Evolutionary conservation across 2,797 vertebrate genomes (phyloP).

Genomic region (Microchirus variegatus): DNA sequence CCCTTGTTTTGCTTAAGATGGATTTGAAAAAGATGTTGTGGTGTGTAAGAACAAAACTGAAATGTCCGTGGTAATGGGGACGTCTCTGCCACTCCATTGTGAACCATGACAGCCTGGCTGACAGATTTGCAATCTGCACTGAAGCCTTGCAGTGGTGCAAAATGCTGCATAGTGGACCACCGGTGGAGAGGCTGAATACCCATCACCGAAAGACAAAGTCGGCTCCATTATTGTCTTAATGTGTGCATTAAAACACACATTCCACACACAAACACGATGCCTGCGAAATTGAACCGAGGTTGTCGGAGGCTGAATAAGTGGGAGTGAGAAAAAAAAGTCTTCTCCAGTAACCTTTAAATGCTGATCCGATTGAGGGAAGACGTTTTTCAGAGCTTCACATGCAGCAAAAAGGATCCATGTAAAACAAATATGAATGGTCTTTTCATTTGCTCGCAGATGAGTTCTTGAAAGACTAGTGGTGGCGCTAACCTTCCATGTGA

Average conservation of each 20-base stretch:
- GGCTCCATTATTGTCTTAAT: conserved; percentile 44
- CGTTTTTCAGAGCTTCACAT: conserved; percentile 50
- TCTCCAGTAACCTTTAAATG: conserved; percentile 55
- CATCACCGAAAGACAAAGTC: conserved; percentile 58
- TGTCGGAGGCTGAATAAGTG: conserved; percentile 29
- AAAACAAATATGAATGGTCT: conserved; percentile 39
- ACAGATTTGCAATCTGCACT: conserved; percentile 67
- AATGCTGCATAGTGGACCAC: conserved; percentile 70
- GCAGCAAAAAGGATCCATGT: conserved; percentile 49
- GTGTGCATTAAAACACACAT: conserved; percentile 38
- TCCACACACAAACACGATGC: conserved; percentile 7
- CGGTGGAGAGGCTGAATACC: conserved; percentile 54
- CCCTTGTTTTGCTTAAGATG: conserved; percentile 64
- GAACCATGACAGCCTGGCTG: conserved; percentile 57
- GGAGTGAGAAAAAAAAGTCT: conserved; percentile 31
- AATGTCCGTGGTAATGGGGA: conserved; percentile 69
- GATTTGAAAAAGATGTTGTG: conserved; percentile 67
- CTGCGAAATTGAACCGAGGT: conserved; percentile 27
- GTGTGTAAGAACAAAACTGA: conserved; percentile 53
- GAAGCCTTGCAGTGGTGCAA: conserved; percentile 63
- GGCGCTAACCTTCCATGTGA: conserved; percentile 46
- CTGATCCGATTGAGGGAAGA: conserved; percentile 46
- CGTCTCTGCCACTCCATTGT: conserved; percentile 67
- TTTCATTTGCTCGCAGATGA: conserved; percentile 55
- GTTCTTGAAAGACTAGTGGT: conserved; percentile 42